These are phyloP conservation scores for Ochotona curzoniae DNA, from an alignment of 2,113 vertebrate genomes.

Conservation along the genomic window DNA sequence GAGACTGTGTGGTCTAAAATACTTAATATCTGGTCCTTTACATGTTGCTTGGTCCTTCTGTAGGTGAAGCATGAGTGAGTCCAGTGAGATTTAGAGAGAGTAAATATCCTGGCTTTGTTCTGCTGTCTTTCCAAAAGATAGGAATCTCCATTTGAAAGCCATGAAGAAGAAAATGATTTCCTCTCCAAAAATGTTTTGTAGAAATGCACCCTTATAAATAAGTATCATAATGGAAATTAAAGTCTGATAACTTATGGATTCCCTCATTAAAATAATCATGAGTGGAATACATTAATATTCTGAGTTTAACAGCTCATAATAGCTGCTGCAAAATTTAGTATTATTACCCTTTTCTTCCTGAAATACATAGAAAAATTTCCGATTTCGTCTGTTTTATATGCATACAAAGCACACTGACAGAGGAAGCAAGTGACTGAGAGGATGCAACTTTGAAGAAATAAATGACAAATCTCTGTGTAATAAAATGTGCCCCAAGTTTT, in stretches of 20 bases:
- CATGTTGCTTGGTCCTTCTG: neutral
- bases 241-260: conserved; percentile 70
- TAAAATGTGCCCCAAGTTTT: conserved; percentile 53
- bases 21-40: neutral
- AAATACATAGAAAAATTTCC: conserved; percentile 55
- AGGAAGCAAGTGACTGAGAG: conserved; percentile 9
- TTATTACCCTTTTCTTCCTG: conserved; percentile 64
- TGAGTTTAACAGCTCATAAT: conserved; percentile 66
- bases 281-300: conserved; percentile 70
- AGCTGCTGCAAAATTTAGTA: conserved; percentile 55
- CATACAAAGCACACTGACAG: neutral
- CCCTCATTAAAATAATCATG: conserved; percentile 66
- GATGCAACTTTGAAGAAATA: conserved; percentile 43
- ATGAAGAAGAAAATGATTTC: conserved; percentile 67
- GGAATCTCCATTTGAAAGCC: conserved; percentile 52
- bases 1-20: neutral
- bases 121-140: conserved; percentile 1
- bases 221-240: conserved; percentile 64
- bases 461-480: conserved; percentile 55
- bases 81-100: neutral
- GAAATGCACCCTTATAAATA: conserved; percentile 68
- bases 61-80: neutral
- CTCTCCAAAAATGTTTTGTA: conserved; percentile 68
- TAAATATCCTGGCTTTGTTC: conserved; percentile 27
- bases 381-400: conserved; percentile 19